Evolutionary conservation across 2,888 invertebrate species (phyloP), one percentile per base, ranked within the genome.

Genomic region (Folsomia manolachei): DNA sequence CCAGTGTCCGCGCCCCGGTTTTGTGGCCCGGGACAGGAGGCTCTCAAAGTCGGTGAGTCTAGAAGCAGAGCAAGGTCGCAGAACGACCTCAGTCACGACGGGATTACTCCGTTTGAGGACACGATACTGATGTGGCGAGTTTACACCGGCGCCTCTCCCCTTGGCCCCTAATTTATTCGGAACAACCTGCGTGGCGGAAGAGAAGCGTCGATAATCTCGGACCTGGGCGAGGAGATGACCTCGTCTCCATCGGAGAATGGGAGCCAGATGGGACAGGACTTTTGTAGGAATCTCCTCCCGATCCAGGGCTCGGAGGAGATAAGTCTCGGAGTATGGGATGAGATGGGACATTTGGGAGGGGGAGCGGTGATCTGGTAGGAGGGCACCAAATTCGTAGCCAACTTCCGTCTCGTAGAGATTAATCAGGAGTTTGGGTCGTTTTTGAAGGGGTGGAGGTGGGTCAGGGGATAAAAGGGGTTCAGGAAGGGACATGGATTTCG

Each of bases 311-410:
- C 78, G 77, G 11, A 80, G 66, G 24, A 80, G 67, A 61, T 78
- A 79, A 24, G 73, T 68, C 67, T 80, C 79, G 27, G 70, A 63
- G 64, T 79, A 80, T 2, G 80, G 80, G 51, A 80, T 77, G 18
- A 75, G 53, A 25, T 80, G 79, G 56, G 75, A 76, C 21, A 52
- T 23, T 60, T 19, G 23, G 4, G n/a, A 4, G n/a, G 23, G n/a
- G 23, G 23, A 7, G 4, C 63, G 66, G 39, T 74, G 73, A 39
- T 74, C 75, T 23, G 77, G 74, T 62, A 75, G 61, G 27, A 70
- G 71, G 25, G 65, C 60, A 52, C 73, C 71, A 62, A 73, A 78
- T 18, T 75, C 76, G 61, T 80, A 80, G n/a, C 80, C 80, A 61
- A 71, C 56, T 2, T 74, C 71, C n/a, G 69, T 56, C 4, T 75